Evolutionary conservation across 2,888 invertebrate species (phyloP), one percentile per base, ranked within the genome.

Genomic region (Rugalucina vietnamica): DNA sequence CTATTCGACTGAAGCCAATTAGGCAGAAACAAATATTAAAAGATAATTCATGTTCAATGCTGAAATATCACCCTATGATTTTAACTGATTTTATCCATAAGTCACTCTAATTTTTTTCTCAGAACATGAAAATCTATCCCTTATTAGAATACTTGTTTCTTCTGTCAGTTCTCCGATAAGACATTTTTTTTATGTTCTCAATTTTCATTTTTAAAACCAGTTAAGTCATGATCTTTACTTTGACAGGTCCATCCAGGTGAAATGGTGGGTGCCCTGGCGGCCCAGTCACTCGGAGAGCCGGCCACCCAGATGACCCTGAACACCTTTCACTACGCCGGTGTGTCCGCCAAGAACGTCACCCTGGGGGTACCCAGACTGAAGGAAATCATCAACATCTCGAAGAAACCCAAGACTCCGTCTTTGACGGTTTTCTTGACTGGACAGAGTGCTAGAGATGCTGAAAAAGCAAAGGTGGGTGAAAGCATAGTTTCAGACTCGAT

Each of bases 291-390:
- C 36, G 99, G 99, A 93, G 99, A 99, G 94, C 99, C 99, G 14
- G 99, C 99, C 91, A 99, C 99, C 85, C 99, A 99, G 96, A 95
- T 95, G 95, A 95, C 95, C 85, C 96, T 99, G 95, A 99, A 99
- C 95, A 99, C 99, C 96, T 99, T 99, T 97, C 99, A 99, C 96
- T 99, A 99, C 96, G 99, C 99, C 95, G 99, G 99, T 96, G 99
- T 99, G 93, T 99, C 99, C 0, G 99, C 99, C 78, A 99, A 99
- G 96, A 99, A 99, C 96, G 99, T 99, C 96, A 99, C 99, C 0
- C 97, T 99, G 76, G 99, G 99, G 96, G 99, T 99, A 91, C 99
- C 99, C 0, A 97, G 99, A 93, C 96, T 99, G 29, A 99, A 99
- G 94, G 96, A 96, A 94, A 96, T 96, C 91, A 99, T 99, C 92